Evolutionary conservation across 2,113 vertebrate species (phyloP).

Genomic region (Sardina pilchardus): DNA sequence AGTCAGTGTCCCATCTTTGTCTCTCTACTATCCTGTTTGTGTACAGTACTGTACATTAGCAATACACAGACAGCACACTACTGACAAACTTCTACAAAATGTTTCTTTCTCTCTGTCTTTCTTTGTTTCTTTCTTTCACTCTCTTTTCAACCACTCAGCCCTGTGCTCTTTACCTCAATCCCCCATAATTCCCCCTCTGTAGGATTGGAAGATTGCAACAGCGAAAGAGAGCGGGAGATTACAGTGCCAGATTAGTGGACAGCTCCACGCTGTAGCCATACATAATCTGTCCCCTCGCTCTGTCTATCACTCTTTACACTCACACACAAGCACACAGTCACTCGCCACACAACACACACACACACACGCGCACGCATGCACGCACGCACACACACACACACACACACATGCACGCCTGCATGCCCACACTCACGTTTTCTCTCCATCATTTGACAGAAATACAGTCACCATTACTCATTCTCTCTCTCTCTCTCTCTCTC

Average conservation of each 20-base stretch:
- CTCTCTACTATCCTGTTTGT: neutral
- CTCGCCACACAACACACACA: neutral
- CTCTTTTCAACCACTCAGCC: conserved; percentile 51
- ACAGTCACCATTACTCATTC: neutral
- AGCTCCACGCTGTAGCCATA: conserved; percentile 51
- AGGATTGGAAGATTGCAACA: conserved; percentile 72
- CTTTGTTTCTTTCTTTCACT: neutral
- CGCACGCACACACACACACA: neutral
- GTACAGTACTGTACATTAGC: neutral
- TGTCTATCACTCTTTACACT: neutral
- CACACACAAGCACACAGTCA: neutral
- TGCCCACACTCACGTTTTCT: too few relatives aligned
- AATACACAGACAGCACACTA: too few relatives aligned
- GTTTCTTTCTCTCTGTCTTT: neutral
- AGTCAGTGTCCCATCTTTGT: conserved; percentile 53
- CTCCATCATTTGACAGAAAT: too few relatives aligned
- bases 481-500: conserved; percentile 18
- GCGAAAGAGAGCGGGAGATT: conserved; percentile 74
- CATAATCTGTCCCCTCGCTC: conserved; percentile 62
- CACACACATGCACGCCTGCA: neutral
- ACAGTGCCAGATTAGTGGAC: conserved; percentile 74
- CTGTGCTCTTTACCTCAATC: conserved; percentile 68
- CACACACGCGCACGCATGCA: neutral
- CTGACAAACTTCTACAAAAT: too few relatives aligned
- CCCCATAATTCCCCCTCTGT: conserved; percentile 73